Base-by-base conservation (phyloP, 2,888 invertebrate genomes). In the Agrochola lychnidis region DNA sequence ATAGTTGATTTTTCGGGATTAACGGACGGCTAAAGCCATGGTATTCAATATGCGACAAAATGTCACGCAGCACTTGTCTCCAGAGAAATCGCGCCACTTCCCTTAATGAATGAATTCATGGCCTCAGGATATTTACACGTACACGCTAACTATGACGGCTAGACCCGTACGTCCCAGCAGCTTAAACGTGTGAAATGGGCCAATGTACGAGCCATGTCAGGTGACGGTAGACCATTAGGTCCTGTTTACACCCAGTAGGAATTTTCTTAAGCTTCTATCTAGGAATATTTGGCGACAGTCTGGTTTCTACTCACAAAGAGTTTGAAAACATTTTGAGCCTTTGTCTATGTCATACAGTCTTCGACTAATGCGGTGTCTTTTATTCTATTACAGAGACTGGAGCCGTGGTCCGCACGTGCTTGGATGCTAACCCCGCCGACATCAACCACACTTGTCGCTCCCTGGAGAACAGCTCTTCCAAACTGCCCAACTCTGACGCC, bases 321-420 rank as follows among this genome's bases (percentile, higher is more conserved):
- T 66, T 66, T 12, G 19, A 22, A 19, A 22, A 4, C 6, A 4
- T 19, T 25, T 30, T 22, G 2, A 4, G 14, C 2, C n/a, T 25
- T 45, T 25, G 22, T 51, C 42, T 36, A 72, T 10, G 6, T 53
- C 4, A 19, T 19, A 30, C 25, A 42, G 10, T 14, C 5, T 53
- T 51, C 4, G 1, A 36, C 56, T 79, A 51, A 79, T 48, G 1
- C 2, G 3, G 1, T 30, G 12, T 1, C 9, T 56, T 25, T 70
- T 68, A 7, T 51, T 72, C 4, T 40, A 69, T 94, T 93, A 10
- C 93, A 95, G 96, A 91, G 72, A 93, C 89, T 30, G 95, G 95
- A 59, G 89, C 94, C 2, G 92, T 94, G 5, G 87, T 95, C 70
- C 95, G 96, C 51, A 94, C 95, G 5, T 96, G 96, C 85, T 80